Percentiles rank a stretch among this genome's conserved stretches.
phyloP scores from a whole-genome alignment of 2,888 invertebrate genomes.

The Luperina nickerlii region DNA sequence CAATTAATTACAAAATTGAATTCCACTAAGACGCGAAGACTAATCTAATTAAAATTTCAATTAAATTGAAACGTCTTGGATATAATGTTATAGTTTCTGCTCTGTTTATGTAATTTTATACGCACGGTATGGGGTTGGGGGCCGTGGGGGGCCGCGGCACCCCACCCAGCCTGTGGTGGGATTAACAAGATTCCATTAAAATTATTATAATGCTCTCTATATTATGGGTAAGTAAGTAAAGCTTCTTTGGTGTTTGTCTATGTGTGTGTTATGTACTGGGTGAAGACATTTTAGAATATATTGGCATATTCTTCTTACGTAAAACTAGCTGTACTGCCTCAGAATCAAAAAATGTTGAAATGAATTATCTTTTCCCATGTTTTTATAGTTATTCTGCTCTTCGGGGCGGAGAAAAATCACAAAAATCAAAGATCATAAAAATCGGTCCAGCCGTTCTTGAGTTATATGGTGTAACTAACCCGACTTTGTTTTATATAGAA shows the following conservation, averaged over 20 bases:
- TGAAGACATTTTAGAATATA: conserved; percentile 13
- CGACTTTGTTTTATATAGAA: too few relatives aligned
- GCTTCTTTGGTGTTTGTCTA: conserved; percentile 66
- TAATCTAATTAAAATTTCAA: conserved; percentile 79
- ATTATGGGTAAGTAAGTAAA: conserved; percentile 62
- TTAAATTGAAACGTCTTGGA: conserved; percentile 73
- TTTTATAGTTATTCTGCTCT: too few relatives aligned
- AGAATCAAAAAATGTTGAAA: too few relatives aligned
- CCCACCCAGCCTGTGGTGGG: conserved; percentile 63
- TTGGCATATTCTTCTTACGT: neutral
- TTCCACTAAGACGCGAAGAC: conserved; percentile 53
- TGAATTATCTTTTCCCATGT: too few relatives aligned
- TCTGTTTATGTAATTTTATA: conserved; percentile 79
- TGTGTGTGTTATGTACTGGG: conserved; percentile 27
- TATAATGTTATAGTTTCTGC: conserved; percentile 71
- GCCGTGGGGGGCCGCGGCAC: conserved; percentile 41
- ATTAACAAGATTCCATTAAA: conserved; percentile 87
- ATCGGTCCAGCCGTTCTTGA: too few relatives aligned
- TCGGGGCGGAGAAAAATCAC: too few relatives aligned
- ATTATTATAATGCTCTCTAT: conserved; percentile 78
- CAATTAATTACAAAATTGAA: conserved; percentile 55
- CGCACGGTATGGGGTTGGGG: conserved; percentile 56
- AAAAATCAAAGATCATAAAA: too few relatives aligned
- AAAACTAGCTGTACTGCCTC: too few relatives aligned
- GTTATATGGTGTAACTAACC: too few relatives aligned